phyloP scores from a whole-genome alignment of 2,113 vertebrate genomes.

The Hemiprocne comata region DNA sequence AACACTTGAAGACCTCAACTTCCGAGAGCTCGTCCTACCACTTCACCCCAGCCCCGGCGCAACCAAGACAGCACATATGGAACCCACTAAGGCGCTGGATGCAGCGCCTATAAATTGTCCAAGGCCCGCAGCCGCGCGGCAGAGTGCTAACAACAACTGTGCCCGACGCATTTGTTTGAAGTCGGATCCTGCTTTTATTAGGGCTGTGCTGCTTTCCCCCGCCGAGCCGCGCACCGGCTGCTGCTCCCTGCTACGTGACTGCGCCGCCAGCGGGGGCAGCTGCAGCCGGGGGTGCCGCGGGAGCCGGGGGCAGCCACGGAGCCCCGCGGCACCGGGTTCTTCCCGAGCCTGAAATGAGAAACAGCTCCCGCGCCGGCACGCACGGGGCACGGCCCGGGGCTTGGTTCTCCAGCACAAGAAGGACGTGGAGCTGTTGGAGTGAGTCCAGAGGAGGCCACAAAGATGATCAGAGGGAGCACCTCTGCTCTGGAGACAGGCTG shows the following conservation, averaged over 20 bases:
- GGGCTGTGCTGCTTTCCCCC: not conserved
- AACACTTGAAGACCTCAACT: slow-evolving; percentile 35
- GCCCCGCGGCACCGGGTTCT: too few species aligned
- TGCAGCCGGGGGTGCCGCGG: too few species aligned
- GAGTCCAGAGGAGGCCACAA: too few species aligned
- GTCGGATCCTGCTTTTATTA: not conserved
- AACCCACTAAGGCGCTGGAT: not conserved
- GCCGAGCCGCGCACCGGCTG: not conserved
- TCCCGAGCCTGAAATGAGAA: too few species aligned
- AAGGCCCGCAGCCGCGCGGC: not conserved
- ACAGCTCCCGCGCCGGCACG: too few species aligned
- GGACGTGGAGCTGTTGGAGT: too few species aligned
- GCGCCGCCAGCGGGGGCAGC: too few species aligned
- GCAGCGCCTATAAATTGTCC: not conserved
- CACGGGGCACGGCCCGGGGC: too few species aligned
- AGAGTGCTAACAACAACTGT: not conserved
- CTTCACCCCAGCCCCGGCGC: not conserved
- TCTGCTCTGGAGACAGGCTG: too few species aligned
- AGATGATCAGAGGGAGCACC: too few species aligned
- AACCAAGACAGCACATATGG: not conserved
- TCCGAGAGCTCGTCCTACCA: not conserved
- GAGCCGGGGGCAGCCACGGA: too few species aligned
- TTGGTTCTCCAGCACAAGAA: too few species aligned
- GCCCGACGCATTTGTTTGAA: not conserved
- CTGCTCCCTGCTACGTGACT: not conserved